Evolutionary conservation across 2,113 vertebrate species (phyloP), one percentile per base, ranked within the genome.

Genomic region (Pimephales promelas): DNA sequence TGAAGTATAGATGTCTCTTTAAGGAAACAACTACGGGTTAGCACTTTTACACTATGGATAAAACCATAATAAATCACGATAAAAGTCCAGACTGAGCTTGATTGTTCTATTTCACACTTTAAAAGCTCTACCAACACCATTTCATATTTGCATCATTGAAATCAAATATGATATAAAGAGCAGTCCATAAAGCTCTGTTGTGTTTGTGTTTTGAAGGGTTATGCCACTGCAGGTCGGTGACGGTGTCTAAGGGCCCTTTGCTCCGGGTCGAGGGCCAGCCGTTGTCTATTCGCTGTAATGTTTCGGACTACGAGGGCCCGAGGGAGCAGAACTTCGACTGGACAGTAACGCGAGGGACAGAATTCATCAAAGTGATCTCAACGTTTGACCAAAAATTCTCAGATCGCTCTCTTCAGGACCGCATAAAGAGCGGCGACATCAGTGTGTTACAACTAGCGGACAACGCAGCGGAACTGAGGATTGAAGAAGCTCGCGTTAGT

Each of bases 251-350:
- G 20, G 86, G 88, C 28, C 88, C 89, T 13, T 80, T 90, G 81
- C 59, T 88, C 10, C 86, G 89, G 2, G 85, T 90, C 9, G 85
- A 86, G 43, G 88, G 89, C 13, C 86, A 88, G 76, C 14, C 88
- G 0, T 14, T 84, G 64, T 85, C 88, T 1, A 36, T 90, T 14
- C 85, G 81, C 74, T 90, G 89, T 24, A 81, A 86, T 6, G 89
- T 90, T 3, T 43, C 83, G 1, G 81, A 86, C 7, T 90, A 88
- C 31, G 82, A 90, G 71, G 89, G 89, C 56, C 89, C 89, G 9
- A 20, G 0, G 2, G 86, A 90, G 9, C 95, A 98, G 91, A 97
- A 98, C 82, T 99, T 99, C 71, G 98, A 99, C 5, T 99, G 97
- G 97, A 90, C 87, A 82, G 93, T 95, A n/a, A 81, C 86, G 4